Base-by-base conservation (phyloP, 2,113 vertebrate species). In the Tetraodon nigroviridis region DNA sequence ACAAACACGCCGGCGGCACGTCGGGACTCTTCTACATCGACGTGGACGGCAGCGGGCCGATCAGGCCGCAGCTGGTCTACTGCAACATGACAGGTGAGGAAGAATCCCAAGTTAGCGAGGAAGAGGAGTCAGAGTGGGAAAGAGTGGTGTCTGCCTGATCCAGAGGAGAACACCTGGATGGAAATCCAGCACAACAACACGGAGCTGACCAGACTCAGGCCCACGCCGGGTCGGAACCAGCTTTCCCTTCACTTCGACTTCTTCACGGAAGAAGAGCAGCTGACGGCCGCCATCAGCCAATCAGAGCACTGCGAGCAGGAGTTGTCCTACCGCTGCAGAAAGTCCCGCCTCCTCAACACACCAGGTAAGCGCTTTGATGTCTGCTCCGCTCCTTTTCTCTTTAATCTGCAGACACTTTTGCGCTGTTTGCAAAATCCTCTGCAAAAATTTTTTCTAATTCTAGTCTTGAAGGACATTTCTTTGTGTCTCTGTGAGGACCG, bases 291-390 rank as follows among this genome's bases (percentile, higher is more conserved):
- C 60, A 92, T 95, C 81, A 81, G 84, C 83, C 92, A 89, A 8
- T 93, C 95, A 14, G 92, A 95, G 53, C 86, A 93, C 84, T 98
- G 96, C 18, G 90, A 95, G 22, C 96, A 98, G 88, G 93, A 96
- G 51, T 77, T 98, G 64, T 83, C 91, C 81, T 98, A 97, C 88
- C 92, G 90, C 76, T 98, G 96, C 91, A 96, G 88, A 89, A 95
- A 91, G 86, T 98, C 96, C 11, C 91, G 94, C 55, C 91, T 98
- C 69, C 85, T 92, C 68, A 93, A 93, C 79, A 92, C 91, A 45
- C 82, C 87, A 74, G 93, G 96, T 96, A 78, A n/a, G 46, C 1
- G 17, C 42, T 44, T 44, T 44, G 13, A 17, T 44, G 42, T 44
- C 10, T 44, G 16, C 42, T 12, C 42, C 42, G 2, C 42, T 44